phyloP scores from a whole-genome alignment of 2,113 vertebrate species.

The Canis aureus region DNA sequence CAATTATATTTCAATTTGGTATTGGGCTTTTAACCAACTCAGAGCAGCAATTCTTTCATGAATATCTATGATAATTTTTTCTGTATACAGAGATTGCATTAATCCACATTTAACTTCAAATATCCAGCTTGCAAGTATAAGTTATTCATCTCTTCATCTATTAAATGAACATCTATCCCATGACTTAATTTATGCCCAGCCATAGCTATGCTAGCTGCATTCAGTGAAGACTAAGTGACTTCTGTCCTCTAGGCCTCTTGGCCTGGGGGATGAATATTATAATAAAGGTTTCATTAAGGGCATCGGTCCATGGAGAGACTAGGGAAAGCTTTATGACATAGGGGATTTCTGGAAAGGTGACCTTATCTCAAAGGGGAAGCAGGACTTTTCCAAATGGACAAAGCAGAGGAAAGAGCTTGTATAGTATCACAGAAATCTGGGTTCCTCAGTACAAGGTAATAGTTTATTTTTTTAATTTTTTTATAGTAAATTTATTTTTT shows the following conservation, averaged over 20 bases:
- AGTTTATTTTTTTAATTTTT: background rate
- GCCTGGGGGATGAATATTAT: background rate
- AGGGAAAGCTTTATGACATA: background rate
- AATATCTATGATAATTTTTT: slow-evolving; percentile 3
- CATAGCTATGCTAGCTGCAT: background rate
- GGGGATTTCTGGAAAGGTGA: background rate
- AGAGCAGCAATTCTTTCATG: slow-evolving; percentile 25
- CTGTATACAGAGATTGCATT: background rate
- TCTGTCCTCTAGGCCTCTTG: background rate
- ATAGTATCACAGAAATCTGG: background rate
- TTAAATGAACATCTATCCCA: background rate
- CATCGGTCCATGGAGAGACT: background rate
- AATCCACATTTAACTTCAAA: slow-evolving; percentile 47
- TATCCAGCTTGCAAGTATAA: background rate
- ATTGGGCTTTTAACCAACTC: slow-evolving; percentile 9
- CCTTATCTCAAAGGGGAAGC: background rate
- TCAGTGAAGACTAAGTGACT: background rate
- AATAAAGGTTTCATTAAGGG: background rate
- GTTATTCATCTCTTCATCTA: background rate
- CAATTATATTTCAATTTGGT: slow-evolving; percentile 46
- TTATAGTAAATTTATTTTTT: no score
- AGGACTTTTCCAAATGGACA: background rate
- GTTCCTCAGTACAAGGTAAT: background rate
- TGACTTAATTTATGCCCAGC: background rate
- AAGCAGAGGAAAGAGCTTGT: background rate